Base-by-base conservation (phyloP, 2,888 invertebrate genomes). In the Caenorhabditis uteleia region DNA sequence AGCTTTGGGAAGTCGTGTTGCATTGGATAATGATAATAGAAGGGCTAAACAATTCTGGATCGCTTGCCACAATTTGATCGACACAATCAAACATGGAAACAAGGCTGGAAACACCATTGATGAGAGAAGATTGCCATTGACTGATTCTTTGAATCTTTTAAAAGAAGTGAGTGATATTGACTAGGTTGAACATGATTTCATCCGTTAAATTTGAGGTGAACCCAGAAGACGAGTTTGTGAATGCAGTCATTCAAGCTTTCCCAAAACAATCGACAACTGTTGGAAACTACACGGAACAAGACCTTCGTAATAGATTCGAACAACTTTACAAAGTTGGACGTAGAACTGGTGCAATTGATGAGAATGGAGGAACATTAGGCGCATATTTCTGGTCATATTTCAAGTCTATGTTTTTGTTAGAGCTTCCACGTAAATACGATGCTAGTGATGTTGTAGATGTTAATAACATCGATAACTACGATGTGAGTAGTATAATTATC, bases 11-110 rank as follows among this genome's bases (percentile, higher is more conserved):
- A 70, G 75, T 42, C 74, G 82, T 10, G 75, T 75, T n/a, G 75
- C 76, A 42, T 44, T 73, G 68, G 86, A 86, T 73, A 83, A 84
- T 51, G 82, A 84, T 42, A 85, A 85, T 8, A 78, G 84, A 23
- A 79, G 83, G 25, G 90, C 93, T 0, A 93, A 94, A 84, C 89
- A 91, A 26, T 87, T 95, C 72, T 95, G 95, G 95, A 89, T 92
- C 70, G 92, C 95, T 1, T 93, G 92, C 78, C 92, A 94, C 80
- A 89, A 92, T 2, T 86, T 95, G 33, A 88, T 90, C 80, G 88
- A 90, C 2, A 89, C 91, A 21, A 88, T 94, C 6, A 64, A 64
- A 29, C 65, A 78, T 46, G 82, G 82, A 29, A 70, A 75, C 31
- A 88, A 89, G 59, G 86, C 87, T 18, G 80, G 78, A 26, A 57